Evolutionary conservation across 1,140 invertebrate genomes (phyloP).

Genomic region (Formica exsecta): DNA sequence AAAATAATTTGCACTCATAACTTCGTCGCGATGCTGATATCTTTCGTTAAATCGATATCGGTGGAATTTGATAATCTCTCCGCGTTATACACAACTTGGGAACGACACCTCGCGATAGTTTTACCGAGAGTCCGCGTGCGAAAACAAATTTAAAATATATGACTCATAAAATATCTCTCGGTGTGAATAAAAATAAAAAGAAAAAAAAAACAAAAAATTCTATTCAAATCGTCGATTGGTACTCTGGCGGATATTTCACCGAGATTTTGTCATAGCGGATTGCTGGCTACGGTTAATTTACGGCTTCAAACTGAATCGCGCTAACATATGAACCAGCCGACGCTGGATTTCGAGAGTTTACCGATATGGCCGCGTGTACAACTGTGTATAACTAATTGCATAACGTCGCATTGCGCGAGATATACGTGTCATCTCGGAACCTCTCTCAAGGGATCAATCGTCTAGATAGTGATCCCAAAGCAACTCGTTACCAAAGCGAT

Average conservation of each 20-base stretch:
- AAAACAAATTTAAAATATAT: constrained; percentile 30
- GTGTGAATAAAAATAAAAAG: neutral
- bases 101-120: neutral
- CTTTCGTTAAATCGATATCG: constrained; percentile 23
- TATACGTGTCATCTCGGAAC: constrained; percentile 56
- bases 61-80: constrained; percentile 15
- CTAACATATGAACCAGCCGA: constrained; percentile 56
- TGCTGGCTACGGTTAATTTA: constrained; percentile 58
- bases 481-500: constrained; percentile 30
- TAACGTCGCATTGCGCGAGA: constrained; percentile 18
- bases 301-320: constrained; percentile 28
- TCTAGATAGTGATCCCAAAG: constrained; percentile 54
- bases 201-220: neutral
- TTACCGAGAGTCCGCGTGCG: neutral
- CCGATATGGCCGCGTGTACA: constrained; percentile 59
- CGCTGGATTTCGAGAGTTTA: constrained; percentile 66
- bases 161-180: constrained; percentile 28
- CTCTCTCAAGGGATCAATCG: constrained; percentile 59
- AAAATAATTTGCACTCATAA: constrained; percentile 46
- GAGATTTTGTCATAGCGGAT: constrained; percentile 38
- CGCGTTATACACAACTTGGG: constrained; percentile 2
- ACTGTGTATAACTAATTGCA: constrained; percentile 66
- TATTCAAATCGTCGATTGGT: constrained; percentile 27
- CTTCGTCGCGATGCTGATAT: constrained; percentile 14
- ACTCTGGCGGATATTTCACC: constrained; percentile 18